These are phyloP conservation scores for Mimachlamys varia DNA, from an alignment of 2,888 invertebrate genomes.

Conservation along the genomic window DNA sequence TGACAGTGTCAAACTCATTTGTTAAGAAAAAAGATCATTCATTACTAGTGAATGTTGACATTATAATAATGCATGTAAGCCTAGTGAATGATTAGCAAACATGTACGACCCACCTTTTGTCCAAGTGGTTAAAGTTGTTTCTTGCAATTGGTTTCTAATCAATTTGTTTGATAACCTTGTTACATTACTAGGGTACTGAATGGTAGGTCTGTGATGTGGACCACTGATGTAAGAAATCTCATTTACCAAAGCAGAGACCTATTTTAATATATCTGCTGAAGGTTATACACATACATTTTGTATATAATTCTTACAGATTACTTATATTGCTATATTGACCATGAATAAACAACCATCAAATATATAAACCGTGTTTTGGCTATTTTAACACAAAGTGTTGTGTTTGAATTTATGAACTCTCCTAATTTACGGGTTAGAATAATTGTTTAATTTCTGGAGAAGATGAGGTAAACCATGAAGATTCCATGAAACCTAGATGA, in stretches of 20 bases:
- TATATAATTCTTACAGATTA: neutral
- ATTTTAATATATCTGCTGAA: neutral
- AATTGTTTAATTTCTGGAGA: no score
- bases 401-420: no score
- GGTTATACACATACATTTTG: neutral
- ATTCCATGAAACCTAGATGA: no score
- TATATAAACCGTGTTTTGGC: neutral
- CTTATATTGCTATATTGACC: neutral
- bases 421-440: no score
- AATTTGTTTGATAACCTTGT: no score
- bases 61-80: no score
- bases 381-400: no score
- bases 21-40: neutral
- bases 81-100: neutral
- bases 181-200: no score
- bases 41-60: neutral
- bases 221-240: neutral
- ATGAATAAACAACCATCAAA: constrained; percentile 22
- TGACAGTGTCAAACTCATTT: no score
- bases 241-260: neutral
- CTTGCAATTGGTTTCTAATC: no score
- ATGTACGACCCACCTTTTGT: neutral
- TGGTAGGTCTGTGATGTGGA: neutral
- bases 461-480: no score
- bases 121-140: no score